Percentiles rank a stretch among this genome's conserved stretches.
Conservation (phyloP, 2,888 invertebrate genomes). For the Cybosia mesomella region DNA sequence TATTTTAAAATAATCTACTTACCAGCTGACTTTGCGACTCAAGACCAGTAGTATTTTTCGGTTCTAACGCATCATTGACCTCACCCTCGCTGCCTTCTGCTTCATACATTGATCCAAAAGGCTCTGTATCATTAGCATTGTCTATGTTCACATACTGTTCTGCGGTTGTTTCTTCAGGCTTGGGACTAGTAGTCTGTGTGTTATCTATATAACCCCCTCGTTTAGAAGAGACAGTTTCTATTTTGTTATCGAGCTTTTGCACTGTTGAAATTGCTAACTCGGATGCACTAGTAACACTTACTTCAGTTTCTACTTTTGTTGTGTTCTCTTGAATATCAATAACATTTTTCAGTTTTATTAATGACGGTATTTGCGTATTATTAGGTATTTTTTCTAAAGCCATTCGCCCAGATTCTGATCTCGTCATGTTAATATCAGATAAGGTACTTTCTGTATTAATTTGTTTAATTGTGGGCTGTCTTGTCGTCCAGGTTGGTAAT, state of each 20-base stretch:
- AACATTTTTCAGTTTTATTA: conserved; percentile 52
- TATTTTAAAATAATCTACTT: conserved; percentile 42
- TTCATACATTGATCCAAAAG: conserved; percentile 51
- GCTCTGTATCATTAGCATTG: conserved; percentile 37
- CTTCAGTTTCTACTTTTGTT: conserved; percentile 15
- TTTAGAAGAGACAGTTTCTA: conserved; percentile 65
- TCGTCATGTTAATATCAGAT: conserved; percentile 51
- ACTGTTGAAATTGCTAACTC: neutral
- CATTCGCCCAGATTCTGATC: conserved; percentile 56
- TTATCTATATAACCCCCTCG: conserved; percentile 74
- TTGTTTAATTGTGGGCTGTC: conserved; percentile 47
- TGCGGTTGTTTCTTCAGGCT: conserved; percentile 31
- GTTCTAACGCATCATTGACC: conserved; percentile 25
- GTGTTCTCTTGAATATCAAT: conserved; percentile 28
- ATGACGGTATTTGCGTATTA: conserved; percentile 57
- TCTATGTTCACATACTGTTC: conserved; percentile 15
- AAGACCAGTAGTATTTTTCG: conserved; percentile 47
- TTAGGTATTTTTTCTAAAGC: conserved; percentile 54
- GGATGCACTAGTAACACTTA: conserved; percentile 11
- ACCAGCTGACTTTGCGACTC: conserved; percentile 74
- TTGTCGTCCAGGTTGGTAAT: conserved; percentile 58
- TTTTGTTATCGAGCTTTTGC: conserved; percentile 22
- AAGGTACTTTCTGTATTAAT: conserved; percentile 39
- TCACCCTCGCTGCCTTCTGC: conserved; percentile 50
- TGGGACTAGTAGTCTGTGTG: conserved; percentile 53